Evolutionary conservation across 2,113 vertebrate species (phyloP), one percentile per base, ranked within the genome.

Genomic region (Macquaria australasica): DNA sequence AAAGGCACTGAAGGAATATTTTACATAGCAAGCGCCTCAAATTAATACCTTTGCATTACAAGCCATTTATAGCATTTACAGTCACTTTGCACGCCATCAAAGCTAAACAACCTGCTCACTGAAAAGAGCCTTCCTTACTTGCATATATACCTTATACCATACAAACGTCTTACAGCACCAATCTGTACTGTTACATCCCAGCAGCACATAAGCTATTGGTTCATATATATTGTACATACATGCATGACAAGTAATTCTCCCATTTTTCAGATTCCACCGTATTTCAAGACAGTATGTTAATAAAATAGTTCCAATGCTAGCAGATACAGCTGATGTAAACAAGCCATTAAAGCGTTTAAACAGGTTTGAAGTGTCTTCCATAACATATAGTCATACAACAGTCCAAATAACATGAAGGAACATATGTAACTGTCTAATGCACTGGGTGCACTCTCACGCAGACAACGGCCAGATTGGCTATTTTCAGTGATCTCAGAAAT

Each of bases 1-100:
- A 55, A 81, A 81, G 78, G 82, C 85, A 89, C 62, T 74, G 50
- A 31, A 85, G 69, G 43, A 28, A 87, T 83, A 86, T 87, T 85
- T 90, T 88, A 91, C 85, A 91, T 25, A 72, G 51, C 77, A 53
- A 73, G 20, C 55, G 25, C 77, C 25, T 85, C 23, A 56, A 66
- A 77, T 66, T n/a, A 60, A 72, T 14, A 77, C 6, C 8, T 66
- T 76, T 69, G 59, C 39, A 77, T 82, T 73, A 14, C 16, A 76
- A 68, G 73, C 34, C 41, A 70, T 76, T 41, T 59, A 59, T 45
- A 80, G 66, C n/a, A 81, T 87, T 87, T 75, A 85, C 76, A 85
- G 55, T 80, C 56, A 85, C 68, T 39, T 51, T 48, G 28, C 71
- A 59, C 14, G 84, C 21, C 79, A 74, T 84, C 64, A 79, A 41